Percentiles rank a stretch among this genome's conserved stretches.
Evolutionary conservation across 2,113 vertebrate species (phyloP).

Genomic region (Vidua macroura): DNA sequence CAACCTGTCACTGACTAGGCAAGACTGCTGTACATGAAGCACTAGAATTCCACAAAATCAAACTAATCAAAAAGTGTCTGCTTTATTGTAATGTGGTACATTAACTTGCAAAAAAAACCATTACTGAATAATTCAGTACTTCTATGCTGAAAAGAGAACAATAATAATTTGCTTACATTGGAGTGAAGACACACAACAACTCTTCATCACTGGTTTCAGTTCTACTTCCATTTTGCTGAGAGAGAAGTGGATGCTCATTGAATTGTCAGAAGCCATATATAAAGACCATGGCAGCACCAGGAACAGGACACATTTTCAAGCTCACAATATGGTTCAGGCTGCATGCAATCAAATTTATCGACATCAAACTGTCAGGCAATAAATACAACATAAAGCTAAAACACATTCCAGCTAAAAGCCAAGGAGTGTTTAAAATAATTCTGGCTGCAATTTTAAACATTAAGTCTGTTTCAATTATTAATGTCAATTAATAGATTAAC

Average conservation of each 20-base stretch:
- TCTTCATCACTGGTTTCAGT: background rate
- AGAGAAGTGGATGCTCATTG: background rate
- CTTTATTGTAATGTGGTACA: background rate
- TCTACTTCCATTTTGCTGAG: background rate
- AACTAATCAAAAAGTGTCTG: background rate
- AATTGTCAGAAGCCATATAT: background rate
- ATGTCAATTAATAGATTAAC: slow-evolving; percentile 37
- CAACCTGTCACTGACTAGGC: background rate
- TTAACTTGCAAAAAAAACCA: background rate
- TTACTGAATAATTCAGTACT: background rate
- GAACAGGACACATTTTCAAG: background rate
- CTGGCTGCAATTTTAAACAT: background rate
- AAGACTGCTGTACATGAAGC: background rate
- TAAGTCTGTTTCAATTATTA: slow-evolving; percentile 26
- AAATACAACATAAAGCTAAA: background rate
- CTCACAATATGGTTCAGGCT: background rate
- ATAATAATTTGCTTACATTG: background rate
- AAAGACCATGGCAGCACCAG: background rate
- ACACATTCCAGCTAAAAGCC: background rate
- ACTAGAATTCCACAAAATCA: background rate
- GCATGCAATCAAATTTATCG: background rate
- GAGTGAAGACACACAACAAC: background rate
- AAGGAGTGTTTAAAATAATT: background rate
- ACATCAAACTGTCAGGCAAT: background rate
- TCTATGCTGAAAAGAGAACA: background rate